These are phyloP conservation scores for Babyrousa celebensis DNA, from an alignment of 2,797 vertebrate genomes.

Conservation along the genomic window DNA sequence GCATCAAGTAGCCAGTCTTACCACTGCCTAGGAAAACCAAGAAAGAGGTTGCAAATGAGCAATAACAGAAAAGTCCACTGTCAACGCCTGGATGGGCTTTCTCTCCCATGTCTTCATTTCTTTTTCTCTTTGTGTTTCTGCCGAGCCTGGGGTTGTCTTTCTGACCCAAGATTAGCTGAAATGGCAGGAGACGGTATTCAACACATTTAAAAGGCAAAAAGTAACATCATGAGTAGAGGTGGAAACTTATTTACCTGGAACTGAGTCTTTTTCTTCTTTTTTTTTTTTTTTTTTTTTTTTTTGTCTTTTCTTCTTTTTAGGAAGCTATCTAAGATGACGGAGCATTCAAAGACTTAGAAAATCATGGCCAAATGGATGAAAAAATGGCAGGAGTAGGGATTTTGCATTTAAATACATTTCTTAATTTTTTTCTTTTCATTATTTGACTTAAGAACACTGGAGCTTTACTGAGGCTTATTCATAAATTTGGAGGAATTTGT, in stretches of 20 bases:
- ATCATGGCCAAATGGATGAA: neutral
- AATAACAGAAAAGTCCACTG: neutral
- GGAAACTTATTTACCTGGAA: neutral
- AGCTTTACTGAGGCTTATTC: neutral
- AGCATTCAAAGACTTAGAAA: slow-evolving; percentile 13
- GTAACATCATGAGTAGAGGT: neutral
- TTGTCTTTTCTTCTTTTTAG: neutral
- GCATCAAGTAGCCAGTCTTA: neutral
- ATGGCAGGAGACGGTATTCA: neutral
- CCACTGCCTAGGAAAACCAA: neutral
- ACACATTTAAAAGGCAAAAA: neutral
- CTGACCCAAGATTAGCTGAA: neutral
- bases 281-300: neutral
- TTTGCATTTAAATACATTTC: neutral
- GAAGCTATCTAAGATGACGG: neutral
- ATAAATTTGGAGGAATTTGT: neutral
- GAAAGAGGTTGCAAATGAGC: neutral
- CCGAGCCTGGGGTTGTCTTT: neutral
- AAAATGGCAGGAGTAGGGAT: neutral
- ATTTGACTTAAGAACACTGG: slow-evolving; percentile 21
- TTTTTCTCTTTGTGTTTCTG: neutral
- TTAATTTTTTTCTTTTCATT: slow-evolving; percentile 4
- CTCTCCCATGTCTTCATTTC: neutral
- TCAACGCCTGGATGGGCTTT: too few relatives aligned
- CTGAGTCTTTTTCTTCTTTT: neutral